These are phyloP conservation scores for Actinia equina DNA, from an alignment of 64 coral and sea anemone species.

Conservation along the genomic window DNA sequence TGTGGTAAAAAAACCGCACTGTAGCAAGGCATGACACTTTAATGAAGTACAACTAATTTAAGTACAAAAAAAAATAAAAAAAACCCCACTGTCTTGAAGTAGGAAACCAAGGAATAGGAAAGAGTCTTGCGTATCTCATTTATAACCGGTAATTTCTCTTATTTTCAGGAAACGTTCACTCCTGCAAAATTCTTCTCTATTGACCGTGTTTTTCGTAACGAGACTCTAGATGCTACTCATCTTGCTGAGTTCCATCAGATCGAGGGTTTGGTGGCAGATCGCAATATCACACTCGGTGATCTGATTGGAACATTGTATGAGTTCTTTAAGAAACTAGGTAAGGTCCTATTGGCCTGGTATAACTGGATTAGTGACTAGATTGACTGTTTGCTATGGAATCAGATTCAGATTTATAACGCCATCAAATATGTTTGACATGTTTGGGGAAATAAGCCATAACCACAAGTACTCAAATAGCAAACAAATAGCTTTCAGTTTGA, in stretches of 20 bases:
- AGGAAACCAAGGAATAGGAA: too few relatives aligned
- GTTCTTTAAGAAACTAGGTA: constrained; percentile 97
- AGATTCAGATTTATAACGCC: too few relatives aligned
- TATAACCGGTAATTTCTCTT: not conserved
- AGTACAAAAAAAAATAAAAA: too few relatives aligned
- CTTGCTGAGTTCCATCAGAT: constrained; percentile 99
- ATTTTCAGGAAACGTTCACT: constrained; percentile 70
- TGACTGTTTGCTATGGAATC: not conserved
- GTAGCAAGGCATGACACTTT: too few relatives aligned
- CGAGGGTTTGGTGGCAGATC: constrained; percentile 95
- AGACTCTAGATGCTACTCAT: constrained; percentile 97
- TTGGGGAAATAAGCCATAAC: too few relatives aligned
- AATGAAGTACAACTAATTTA: too few relatives aligned
- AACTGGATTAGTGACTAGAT: not conserved
- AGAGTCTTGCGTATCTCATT: too few relatives aligned
- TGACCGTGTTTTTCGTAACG: constrained; percentile 97
- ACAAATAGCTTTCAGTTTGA: too few relatives aligned
- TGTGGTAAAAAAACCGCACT: too few relatives aligned
- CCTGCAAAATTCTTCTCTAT: constrained; percentile 97
- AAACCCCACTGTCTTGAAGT: too few relatives aligned
- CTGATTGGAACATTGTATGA: constrained; percentile 89
- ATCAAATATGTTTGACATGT: too few relatives aligned
- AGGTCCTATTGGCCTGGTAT: not conserved
- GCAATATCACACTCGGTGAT: constrained; percentile 88
- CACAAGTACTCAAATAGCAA: too few relatives aligned